Evolutionary conservation across 2,113 vertebrate genomes (phyloP).

Genomic region (Elephantulus edwardii): DNA sequence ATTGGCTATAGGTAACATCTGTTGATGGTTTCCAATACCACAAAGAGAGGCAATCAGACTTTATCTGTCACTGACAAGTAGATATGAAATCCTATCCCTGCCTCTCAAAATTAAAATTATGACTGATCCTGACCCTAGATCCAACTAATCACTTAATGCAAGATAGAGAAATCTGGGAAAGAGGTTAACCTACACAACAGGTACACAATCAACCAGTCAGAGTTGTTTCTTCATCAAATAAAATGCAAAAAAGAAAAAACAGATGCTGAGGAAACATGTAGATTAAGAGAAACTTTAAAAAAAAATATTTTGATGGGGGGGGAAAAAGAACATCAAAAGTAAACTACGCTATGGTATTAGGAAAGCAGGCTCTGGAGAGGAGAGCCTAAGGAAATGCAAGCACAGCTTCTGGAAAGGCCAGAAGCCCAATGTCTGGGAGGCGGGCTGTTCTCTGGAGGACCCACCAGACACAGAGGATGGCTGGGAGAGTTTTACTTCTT

Average conservation of each 20-base stretch:
- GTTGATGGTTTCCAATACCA: rapidly evolving
- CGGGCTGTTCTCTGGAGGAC: neutral
- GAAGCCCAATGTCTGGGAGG: neutral
- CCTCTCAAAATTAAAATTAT: neutral
- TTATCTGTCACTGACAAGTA: neutral
- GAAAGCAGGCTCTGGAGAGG: neutral
- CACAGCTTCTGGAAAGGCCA: rapidly evolving
- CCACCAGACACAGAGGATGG: rapidly evolving
- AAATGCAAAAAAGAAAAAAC: neutral
- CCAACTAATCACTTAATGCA: neutral
- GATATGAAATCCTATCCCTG: rapidly evolving
- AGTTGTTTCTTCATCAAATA: neutral
- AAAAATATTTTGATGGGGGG: rapidly evolving
- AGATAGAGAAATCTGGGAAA: neutral
- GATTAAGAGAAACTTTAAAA: neutral
- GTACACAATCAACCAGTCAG: no score
- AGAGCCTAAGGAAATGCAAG: neutral
- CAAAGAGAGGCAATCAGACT: neutral
- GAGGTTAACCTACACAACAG: rapidly evolving
- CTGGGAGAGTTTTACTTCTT: neutral
- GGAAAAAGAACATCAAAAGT: neutral
- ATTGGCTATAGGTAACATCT: rapidly evolving
- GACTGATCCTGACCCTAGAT: neutral
- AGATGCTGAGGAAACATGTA: rapidly evolving
- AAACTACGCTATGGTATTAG: rapidly evolving